These are phyloP conservation scores for Ellobius talpinus DNA, from an alignment of 2,113 vertebrate species.

Conservation along the genomic window DNA sequence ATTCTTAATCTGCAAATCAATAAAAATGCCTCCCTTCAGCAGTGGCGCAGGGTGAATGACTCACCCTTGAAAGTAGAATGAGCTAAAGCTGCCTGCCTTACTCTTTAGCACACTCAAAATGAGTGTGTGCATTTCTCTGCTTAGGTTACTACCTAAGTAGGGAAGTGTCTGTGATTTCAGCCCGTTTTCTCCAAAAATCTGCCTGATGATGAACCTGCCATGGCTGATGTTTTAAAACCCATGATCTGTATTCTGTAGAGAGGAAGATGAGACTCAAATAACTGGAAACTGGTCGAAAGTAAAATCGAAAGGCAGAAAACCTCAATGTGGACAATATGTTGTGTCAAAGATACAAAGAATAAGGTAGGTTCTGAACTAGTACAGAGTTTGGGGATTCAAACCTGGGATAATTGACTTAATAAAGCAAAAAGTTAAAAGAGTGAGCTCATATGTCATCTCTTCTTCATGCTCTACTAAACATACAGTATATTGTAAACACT, in stretches of 20 bases:
- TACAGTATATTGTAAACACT: not conserved
- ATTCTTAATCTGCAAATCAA: slow-evolving; percentile 86
- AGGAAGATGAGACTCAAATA: slow-evolving; percentile 39
- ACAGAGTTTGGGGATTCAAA: slow-evolving; percentile 15
- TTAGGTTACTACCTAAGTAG: slow-evolving; percentile 55
- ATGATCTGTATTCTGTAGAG: slow-evolving; percentile 20
- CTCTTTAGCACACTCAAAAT: slow-evolving; percentile 59
- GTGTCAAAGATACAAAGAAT: not conserved
- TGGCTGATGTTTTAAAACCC: slow-evolving; percentile 42
- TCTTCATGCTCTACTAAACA: not conserved
- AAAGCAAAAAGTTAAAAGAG: not conserved
- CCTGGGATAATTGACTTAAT: not conserved
- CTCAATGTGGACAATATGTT: not conserved
- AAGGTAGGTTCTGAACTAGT: not conserved
- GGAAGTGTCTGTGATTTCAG: slow-evolving; percentile 50
- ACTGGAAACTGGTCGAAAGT: not conserved
- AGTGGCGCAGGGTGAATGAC: slow-evolving; percentile 76
- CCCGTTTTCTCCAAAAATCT: slow-evolving; percentile 57
- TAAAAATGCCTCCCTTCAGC: slow-evolving; percentile 82
- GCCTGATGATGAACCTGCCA: slow-evolving; percentile 25
- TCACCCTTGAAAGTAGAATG: slow-evolving; percentile 75
- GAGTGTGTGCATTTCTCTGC: slow-evolving; percentile 48
- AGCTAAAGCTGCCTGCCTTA: slow-evolving; percentile 59
- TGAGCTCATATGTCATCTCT: not conserved
- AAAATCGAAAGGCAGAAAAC: not conserved